Evolutionary conservation across 30 jellyfish, hydroid and myxozoan genomes (phyloP).

Genomic region (Cassiopea andromeda): DNA sequence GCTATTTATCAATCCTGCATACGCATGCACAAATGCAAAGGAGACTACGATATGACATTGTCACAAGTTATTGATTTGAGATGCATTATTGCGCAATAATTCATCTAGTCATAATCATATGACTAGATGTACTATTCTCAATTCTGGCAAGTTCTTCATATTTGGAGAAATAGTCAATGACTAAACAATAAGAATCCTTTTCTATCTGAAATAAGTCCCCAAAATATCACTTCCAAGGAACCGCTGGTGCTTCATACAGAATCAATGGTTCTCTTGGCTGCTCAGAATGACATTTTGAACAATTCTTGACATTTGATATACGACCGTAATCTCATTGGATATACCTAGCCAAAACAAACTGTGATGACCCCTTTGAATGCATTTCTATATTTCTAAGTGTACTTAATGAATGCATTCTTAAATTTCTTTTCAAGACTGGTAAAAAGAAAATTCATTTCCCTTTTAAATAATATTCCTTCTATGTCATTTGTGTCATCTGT

Average conservation of each 20-base stretch:
- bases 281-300: slow-evolving; percentile 16
- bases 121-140: neutral
- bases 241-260: slow-evolving; percentile 11
- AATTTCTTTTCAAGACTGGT: slow-evolving; percentile 20
- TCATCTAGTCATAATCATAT: too few species aligned
- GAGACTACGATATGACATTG: too few species aligned
- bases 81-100: neutral
- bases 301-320: slow-evolving; percentile 12
- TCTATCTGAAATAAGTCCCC: slow-evolving; percentile 2
- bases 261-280: slow-evolving; percentile 28
- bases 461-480: slow-evolving; percentile 27
- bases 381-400: slow-evolving; percentile 3
- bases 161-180: neutral
- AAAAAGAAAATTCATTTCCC: slow-evolving; percentile 9
- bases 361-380: slow-evolving; percentile 24
- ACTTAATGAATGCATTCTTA: neutral
- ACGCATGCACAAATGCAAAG: too few species aligned
- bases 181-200: neutral
- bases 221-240: neutral
- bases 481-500: slow-evolving; percentile 19
- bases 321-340: slow-evolving; percentile 28
- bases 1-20: too few species aligned
- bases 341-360: slow-evolving; percentile 38
- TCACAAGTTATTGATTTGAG: neutral
- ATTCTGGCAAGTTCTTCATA: neutral